Evolutionary conservation across 1,140 invertebrate species (phyloP).

Genomic region (Ceratoteleas bidentatus): DNA sequence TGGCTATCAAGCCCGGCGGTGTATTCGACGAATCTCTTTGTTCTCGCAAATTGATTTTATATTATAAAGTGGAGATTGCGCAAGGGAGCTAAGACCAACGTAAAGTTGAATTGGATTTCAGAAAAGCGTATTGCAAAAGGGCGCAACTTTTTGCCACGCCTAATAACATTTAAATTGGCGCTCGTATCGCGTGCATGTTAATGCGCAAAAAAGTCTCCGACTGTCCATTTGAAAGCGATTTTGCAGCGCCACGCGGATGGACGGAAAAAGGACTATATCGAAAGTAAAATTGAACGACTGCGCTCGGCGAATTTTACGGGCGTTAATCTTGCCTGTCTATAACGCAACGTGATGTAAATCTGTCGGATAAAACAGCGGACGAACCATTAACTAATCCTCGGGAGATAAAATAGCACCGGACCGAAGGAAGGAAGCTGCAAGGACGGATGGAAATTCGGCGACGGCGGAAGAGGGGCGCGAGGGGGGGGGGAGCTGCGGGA

Average conservation of each 20-base stretch:
- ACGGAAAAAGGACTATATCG: constrained; percentile 28
- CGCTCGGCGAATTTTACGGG: constrained; percentile 23
- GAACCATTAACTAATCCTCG: constrained; percentile 79
- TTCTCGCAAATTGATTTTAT: constrained; percentile 29
- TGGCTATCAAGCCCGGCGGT: neutral
- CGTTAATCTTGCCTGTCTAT: neutral
- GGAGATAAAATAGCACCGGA: constrained; percentile 72
- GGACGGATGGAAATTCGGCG: constrained; percentile 53
- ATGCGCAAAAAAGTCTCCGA: constrained; percentile 26
- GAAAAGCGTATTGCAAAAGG: constrained; percentile 8
- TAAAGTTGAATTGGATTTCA: constrained; percentile 8
- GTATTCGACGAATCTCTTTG: constrained; percentile 12
- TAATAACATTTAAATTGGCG: constrained; percentile 33
- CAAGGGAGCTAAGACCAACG: neutral
- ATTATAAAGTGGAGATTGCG: neutral
- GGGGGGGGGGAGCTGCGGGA: constrained; percentile 49
- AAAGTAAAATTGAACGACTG: constrained; percentile 46
- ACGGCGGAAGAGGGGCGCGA: constrained; percentile 34
- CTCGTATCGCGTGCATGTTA: constrained; percentile 20
- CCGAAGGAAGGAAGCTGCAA: constrained; percentile 55
- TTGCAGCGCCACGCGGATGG: constrained; percentile 16
- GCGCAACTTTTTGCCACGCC: neutral
- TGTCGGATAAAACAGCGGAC: constrained; percentile 78
- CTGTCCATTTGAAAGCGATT: constrained; percentile 39
- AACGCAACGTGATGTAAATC: constrained; percentile 73